phyloP scores from a whole-genome alignment of 2,113 vertebrate species.

The Salminus brasiliensis region DNA sequence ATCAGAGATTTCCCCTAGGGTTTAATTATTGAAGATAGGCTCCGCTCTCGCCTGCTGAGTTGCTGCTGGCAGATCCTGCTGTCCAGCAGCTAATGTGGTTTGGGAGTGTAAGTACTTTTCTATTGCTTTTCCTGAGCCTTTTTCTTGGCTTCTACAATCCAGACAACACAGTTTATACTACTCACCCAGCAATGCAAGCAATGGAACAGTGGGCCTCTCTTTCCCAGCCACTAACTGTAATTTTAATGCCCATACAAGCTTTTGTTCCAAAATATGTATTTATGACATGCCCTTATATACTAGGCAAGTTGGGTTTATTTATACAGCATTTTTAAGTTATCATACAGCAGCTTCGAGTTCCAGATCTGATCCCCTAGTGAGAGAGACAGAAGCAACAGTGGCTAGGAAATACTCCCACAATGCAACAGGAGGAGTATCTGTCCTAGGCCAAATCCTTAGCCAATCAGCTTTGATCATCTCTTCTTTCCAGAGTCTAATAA shows the following conservation, averaged over 20 bases:
- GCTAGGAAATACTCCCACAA: too few relatives aligned
- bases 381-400: too few relatives aligned
- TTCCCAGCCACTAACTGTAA: background rate
- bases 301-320: too few relatives aligned
- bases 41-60: constrained; percentile 32
- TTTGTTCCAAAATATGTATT: background rate
- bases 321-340: too few relatives aligned
- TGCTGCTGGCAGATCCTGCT: constrained; percentile 20
- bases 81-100: constrained; percentile 21
- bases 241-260: background rate
- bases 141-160: background rate
- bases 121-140: constrained; percentile 7
- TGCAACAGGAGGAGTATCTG: too few relatives aligned
- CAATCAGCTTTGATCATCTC: too few relatives aligned
- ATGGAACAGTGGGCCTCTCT: background rate
- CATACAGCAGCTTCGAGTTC: too few relatives aligned
- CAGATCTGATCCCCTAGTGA: too few relatives aligned
- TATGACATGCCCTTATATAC: too few relatives aligned
- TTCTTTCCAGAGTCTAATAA: too few relatives aligned
- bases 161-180: background rate
- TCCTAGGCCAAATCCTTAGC: too few relatives aligned
- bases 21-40: constrained; percentile 57
- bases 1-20: constrained; percentile 45
- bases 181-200: background rate
- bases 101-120: constrained; percentile 20